A percentile compares a stretch with the other conserved stretches of the same genome.
Evolutionary conservation across 2,797 vertebrate genomes (phyloP).

Genomic region (Aeoliscus strigatus): DNA sequence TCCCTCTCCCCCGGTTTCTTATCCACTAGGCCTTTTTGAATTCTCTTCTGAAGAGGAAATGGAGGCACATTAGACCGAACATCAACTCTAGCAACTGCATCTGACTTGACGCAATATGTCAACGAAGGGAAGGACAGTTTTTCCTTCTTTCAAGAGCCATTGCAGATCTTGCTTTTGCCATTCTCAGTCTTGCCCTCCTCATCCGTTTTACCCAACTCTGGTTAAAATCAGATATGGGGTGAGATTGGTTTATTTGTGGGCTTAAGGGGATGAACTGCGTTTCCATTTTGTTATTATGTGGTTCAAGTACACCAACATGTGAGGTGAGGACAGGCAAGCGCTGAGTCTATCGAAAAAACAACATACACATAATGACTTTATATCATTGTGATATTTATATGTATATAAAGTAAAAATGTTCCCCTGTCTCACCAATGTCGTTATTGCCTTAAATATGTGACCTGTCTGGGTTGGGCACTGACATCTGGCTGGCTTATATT

Average conservation of each 20-base stretch:
- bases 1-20: slow-evolving; percentile 7
- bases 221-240: slow-evolving; percentile 29
- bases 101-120: slow-evolving; percentile 41
- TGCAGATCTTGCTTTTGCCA: slow-evolving; percentile 56
- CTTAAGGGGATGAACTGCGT: slow-evolving; percentile 15
- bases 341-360: slow-evolving; percentile 28
- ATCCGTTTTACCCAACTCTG: slow-evolving; percentile 35
- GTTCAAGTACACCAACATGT: slow-evolving; percentile 12
- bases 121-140: slow-evolving; percentile 39
- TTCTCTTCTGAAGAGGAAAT: slow-evolving; percentile 61
- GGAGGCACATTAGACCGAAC: slow-evolving; percentile 35
- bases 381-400: slow-evolving; percentile 26
- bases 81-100: slow-evolving; percentile 30
- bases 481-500: slow-evolving; percentile 22
- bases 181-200: slow-evolving; percentile 55
- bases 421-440: slow-evolving; percentile 35
- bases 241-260: slow-evolving; percentile 12
- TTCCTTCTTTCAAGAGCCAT: slow-evolving; percentile 46
- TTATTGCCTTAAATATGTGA: slow-evolving; percentile 39
- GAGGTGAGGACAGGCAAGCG: slow-evolving; percentile 8
- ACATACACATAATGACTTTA: slow-evolving; percentile 29
- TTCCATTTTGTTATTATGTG: slow-evolving; percentile 24
- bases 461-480: slow-evolving; percentile 41
- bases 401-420: slow-evolving; percentile 56
- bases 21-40: slow-evolving; percentile 64